Evolutionary conservation across 2,797 vertebrate genomes (phyloP), one percentile per base, ranked within the genome.

Genomic region (Eurystomus glaucurus): DNA sequence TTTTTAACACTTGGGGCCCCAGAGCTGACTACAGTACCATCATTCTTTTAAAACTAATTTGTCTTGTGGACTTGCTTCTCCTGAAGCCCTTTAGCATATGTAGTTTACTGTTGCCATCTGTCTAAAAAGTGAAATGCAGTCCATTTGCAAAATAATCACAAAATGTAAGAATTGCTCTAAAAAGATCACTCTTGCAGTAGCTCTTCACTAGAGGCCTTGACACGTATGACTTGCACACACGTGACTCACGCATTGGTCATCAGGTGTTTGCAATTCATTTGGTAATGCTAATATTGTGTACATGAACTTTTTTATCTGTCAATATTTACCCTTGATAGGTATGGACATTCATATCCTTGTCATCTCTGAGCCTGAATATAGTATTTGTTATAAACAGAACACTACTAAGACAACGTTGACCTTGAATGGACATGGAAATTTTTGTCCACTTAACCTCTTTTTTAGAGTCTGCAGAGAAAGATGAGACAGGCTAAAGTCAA

Each of bases 191-290:
- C 6, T 57, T 81, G 43, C 10, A 33, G 18, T 23, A 33, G 2
- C 60, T 76, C 11, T 72, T 85, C 29, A 23, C 18, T 43, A 37
- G 9, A 6, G 31, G 4, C 41, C 14, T 66, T 90, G 35, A 39
- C 7, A 25, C 1, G 0, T 39, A 12, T 71, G 45, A 7, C 16
- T 77, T 2, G 0, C 10, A 25, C 8, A 3, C 7, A 17, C 3
- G 0, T 80, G 62, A 48, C 25, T 78, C 13, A 5, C 52, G 16
- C 4, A 0, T n/a, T 45, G 39, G 6, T 52, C 21, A 58, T 69
- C 35, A 77, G 62, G 46, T 31, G 16, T 65, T 86, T 78, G 39
- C 72, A 48, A 2, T 88, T 4, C 57, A 31, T 92, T 82, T 75
- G 14, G 8, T 79, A 39, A 6, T 66, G 23, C 15, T 70, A 5